Evolutionary conservation across 1,140 invertebrate species (phyloP).

Genomic region (Drosophila kanapiae): DNA sequence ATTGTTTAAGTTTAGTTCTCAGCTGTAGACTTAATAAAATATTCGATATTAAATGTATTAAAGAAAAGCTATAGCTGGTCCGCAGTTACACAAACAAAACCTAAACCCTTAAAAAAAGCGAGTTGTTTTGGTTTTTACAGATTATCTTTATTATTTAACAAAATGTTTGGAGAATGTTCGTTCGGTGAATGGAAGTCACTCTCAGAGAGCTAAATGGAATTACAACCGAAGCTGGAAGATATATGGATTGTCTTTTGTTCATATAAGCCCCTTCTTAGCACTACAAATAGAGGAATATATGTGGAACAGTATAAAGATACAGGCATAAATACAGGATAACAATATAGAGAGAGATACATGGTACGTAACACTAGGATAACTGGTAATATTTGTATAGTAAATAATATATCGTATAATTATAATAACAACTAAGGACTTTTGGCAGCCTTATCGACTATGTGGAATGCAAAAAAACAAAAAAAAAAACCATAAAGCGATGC

Average conservation of each 20-base stretch:
- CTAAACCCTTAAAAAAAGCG: too few relatives aligned
- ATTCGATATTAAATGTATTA: too few relatives aligned
- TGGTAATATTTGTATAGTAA: neutral
- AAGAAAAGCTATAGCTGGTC: too few relatives aligned
- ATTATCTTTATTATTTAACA: conserved; percentile 31
- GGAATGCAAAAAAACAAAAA: conserved; percentile 6
- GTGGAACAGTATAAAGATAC: conserved; percentile 15
- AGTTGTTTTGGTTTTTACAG: neutral
- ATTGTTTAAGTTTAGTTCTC: too few relatives aligned
- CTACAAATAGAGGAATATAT: conserved; percentile 21
- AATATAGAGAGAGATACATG: conserved; percentile 24
- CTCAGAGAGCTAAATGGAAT: conserved; percentile 13
- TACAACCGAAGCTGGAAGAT: neutral
- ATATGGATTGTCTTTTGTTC: conserved; percentile 33
- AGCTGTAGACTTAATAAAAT: too few relatives aligned
- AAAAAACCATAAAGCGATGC: conserved; percentile 6
- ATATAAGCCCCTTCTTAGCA: conserved; percentile 50
- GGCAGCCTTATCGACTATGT: conserved; percentile 38
- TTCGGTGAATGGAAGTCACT: conserved; percentile 3
- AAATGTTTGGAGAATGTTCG: conserved; percentile 7
- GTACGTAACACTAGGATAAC: conserved; percentile 45
- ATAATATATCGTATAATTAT: conserved; percentile 11
- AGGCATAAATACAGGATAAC: conserved; percentile 50
- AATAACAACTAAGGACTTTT: conserved; percentile 42
- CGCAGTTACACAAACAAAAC: too few relatives aligned